A percentile compares a stretch with the other conserved stretches of the same genome.
These are phyloP conservation scores for Dilophus febrilis DNA, from an alignment of 2,888 invertebrate genomes.

Conservation along the genomic window DNA sequence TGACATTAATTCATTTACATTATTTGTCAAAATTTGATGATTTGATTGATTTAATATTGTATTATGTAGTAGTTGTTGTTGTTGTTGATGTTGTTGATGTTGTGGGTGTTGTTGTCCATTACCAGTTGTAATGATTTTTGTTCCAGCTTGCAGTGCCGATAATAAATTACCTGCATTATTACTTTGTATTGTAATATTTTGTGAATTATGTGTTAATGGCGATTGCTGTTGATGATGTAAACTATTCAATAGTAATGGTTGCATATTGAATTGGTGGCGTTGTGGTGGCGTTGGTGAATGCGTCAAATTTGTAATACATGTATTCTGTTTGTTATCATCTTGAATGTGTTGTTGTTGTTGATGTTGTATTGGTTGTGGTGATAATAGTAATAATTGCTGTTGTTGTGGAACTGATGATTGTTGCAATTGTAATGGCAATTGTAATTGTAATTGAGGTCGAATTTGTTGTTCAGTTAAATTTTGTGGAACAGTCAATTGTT, in stretches of 20 bases:
- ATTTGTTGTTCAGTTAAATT: no score
- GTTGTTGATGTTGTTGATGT: slow-evolving; percentile 2
- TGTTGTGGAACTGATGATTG: slow-evolving; percentile 3
- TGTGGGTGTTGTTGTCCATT: slow-evolving; percentile 3
- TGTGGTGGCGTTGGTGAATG: neutral
- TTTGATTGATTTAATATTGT: slow-evolving; percentile 7
- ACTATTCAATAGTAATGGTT: slow-evolving; percentile 10
- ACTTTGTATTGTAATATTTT: no score
- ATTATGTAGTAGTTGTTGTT: slow-evolving; percentile 4
- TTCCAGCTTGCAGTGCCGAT: slow-evolving; percentile 12
- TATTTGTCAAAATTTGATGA: slow-evolving; percentile 11
- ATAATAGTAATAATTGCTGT: slow-evolving; percentile 2
- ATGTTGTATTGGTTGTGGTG: slow-evolving; percentile 6
- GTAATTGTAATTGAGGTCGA: no score
- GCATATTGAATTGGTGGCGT: slow-evolving; percentile 1
- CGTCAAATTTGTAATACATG: slow-evolving; percentile 15
- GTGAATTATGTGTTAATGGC: slow-evolving; percentile 5
- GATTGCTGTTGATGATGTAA: slow-evolving; percentile 6
- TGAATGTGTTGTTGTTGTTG: slow-evolving; percentile 13
- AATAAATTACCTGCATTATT: no score
- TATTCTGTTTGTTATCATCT: slow-evolving; percentile 5
- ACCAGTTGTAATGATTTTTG: slow-evolving; percentile 13
- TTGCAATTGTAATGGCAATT: slow-evolving; percentile 7
- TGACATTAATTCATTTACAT: slow-evolving; percentile 3
- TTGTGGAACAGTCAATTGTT: no score